Conservation (phyloP, 2,888 invertebrate species). For the Hypolimnas misippus region DNA sequence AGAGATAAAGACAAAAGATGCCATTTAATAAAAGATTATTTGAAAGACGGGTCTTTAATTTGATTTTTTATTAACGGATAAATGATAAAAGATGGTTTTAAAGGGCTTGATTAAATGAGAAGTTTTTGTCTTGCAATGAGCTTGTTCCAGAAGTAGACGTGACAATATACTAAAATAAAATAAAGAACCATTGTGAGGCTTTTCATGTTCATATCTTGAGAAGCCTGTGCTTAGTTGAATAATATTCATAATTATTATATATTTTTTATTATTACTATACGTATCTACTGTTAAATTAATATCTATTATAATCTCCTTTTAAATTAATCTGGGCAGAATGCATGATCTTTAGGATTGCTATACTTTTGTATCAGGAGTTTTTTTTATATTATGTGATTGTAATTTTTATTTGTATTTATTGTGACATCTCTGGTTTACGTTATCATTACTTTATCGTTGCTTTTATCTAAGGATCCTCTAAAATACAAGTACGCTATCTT, state of each 20-base stretch:
- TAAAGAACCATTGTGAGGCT: neutral
- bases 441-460: no score
- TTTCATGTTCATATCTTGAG: neutral
- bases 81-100: conserved; percentile 10
- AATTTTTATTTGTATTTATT: no score
- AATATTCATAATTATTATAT: neutral
- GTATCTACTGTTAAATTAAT: neutral
- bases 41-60: conserved; percentile 21
- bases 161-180: no score
- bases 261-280: neutral
- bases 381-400: no score
- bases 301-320: no score
- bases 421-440: no score
- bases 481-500: no score
- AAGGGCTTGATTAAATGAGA: neutral
- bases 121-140: neutral
- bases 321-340: no score
- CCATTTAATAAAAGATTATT: conserved; percentile 20
- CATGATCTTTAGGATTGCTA: no score
- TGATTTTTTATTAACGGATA: conserved; percentile 13
- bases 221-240: neutral
- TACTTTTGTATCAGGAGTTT: no score
- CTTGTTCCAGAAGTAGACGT: neutral
- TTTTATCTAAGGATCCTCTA: no score
- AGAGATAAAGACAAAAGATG: conserved; percentile 24